Conservation (phyloP, 2,113 vertebrate species). For the Barbus barbus region DNA sequence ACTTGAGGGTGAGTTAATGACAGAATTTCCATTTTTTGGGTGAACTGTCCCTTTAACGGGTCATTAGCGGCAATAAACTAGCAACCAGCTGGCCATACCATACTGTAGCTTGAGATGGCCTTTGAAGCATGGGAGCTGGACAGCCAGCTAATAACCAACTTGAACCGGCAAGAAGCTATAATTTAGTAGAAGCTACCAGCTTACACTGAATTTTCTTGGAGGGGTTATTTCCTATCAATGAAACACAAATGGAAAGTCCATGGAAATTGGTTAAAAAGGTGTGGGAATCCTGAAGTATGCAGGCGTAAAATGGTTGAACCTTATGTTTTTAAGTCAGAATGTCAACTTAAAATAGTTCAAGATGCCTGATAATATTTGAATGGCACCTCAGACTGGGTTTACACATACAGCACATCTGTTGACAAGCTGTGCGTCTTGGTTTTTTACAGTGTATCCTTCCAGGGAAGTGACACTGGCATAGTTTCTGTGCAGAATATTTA, state of each 20-base stretch:
- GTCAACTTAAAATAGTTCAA: not conserved
- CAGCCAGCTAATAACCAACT: not conserved
- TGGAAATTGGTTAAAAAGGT: not conserved
- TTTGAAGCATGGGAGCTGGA: not conserved
- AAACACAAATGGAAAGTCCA: not conserved
- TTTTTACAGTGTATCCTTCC: not conserved
- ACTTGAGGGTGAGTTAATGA: too few relatives aligned
- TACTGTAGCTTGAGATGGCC: not conserved
- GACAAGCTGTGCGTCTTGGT: conserved; percentile 52
- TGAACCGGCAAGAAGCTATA: not conserved
- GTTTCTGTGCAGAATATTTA: not conserved
- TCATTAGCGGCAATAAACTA: not conserved
- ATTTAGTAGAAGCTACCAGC: not conserved
- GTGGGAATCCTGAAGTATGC: not conserved
- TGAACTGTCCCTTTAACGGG: not conserved
- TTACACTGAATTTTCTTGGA: not conserved
- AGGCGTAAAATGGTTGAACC: too few relatives aligned
- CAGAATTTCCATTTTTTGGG: too few relatives aligned
- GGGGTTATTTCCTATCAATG: not conserved
- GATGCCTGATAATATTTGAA: not conserved
- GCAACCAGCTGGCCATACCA: not conserved
- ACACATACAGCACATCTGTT: conserved; percentile 52
- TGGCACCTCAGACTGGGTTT: not conserved
- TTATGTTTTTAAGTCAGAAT: not conserved
- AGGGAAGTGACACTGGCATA: not conserved